Evolutionary conservation across 2,888 invertebrate species (phyloP).

Genomic region (Cyclophora albipunctata): DNA sequence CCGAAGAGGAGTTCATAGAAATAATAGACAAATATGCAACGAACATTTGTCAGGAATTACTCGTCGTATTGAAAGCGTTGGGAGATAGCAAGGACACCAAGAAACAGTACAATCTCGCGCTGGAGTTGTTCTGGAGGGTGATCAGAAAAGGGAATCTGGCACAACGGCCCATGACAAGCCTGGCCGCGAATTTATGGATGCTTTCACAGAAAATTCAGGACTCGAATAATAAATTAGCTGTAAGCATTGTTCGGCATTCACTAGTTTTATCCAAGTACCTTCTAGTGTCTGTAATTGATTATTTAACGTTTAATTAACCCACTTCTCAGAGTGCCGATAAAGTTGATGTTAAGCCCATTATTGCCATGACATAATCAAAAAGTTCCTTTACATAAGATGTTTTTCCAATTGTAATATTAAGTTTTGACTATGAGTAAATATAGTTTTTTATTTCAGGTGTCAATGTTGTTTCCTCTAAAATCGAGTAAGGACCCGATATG

Average conservation of each 20-base stretch:
- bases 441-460: conserved; percentile 44
- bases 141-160: conserved; percentile 79
- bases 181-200: conserved; percentile 89
- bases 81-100: conserved; percentile 79
- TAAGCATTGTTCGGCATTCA: conserved; percentile 25
- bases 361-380: too few species aligned
- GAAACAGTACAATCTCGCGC: conserved; percentile 81
- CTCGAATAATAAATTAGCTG: conserved; percentile 46
- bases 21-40: conserved; percentile 86
- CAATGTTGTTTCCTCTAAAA: conserved; percentile 42
- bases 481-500: conserved; percentile 32
- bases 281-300: too few species aligned
- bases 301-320: too few species aligned
- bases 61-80: conserved; percentile 80
- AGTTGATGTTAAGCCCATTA: too few species aligned
- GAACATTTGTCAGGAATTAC: conserved; percentile 84
- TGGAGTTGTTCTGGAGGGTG: conserved; percentile 83
- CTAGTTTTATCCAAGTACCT: too few species aligned
- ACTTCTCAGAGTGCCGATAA: too few species aligned
- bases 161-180: conserved; percentile 75
- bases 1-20: conserved; percentile 88
- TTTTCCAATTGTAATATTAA: too few species aligned
- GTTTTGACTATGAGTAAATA: neutral
- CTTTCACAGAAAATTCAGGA: conserved; percentile 79
- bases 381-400: too few species aligned